phyloP scores from a whole-genome alignment of 2,113 vertebrate species.

The Siniperca chuatsi region DNA sequence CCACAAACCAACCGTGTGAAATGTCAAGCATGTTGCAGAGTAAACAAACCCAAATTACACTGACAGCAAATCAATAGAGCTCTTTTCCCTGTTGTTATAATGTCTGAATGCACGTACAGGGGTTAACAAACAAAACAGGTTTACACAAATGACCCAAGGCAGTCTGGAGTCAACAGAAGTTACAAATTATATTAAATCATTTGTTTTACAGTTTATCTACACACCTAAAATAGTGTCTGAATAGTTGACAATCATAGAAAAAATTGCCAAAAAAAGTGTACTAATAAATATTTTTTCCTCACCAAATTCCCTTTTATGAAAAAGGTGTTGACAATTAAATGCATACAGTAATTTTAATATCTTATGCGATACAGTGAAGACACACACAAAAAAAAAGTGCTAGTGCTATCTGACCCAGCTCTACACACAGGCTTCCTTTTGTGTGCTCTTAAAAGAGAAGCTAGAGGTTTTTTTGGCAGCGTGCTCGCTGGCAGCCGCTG shows the following conservation, averaged over 20 bases:
- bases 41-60: conserved; percentile 67
- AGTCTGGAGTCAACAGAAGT: neutral
- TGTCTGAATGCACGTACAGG: conserved; percentile 19
- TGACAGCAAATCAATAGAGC: conserved; percentile 65
- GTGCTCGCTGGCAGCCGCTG: conserved; percentile 62
- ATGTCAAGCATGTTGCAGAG: conserved; percentile 64
- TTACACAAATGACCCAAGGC: conserved; percentile 17
- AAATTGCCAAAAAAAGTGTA: neutral
- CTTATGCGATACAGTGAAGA: neutral
- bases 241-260: neutral
- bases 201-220: neutral
- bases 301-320: too few relatives aligned
- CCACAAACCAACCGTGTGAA: conserved; percentile 52
- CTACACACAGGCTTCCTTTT: conserved; percentile 46
- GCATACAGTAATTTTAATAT: neutral
- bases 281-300: neutral
- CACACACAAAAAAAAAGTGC: too few relatives aligned
- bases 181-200: neutral
- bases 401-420: conserved; percentile 48
- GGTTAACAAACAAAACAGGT: conserved; percentile 36
- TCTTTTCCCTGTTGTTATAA: conserved; percentile 42
- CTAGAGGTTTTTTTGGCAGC: conserved; percentile 52
- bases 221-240: conserved; percentile 10
- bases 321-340: neutral
- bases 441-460: conserved; percentile 57